These are phyloP conservation scores for Neopelma chrysocephalum DNA, from an alignment of 2,797 vertebrate species.

Conservation along the genomic window DNA sequence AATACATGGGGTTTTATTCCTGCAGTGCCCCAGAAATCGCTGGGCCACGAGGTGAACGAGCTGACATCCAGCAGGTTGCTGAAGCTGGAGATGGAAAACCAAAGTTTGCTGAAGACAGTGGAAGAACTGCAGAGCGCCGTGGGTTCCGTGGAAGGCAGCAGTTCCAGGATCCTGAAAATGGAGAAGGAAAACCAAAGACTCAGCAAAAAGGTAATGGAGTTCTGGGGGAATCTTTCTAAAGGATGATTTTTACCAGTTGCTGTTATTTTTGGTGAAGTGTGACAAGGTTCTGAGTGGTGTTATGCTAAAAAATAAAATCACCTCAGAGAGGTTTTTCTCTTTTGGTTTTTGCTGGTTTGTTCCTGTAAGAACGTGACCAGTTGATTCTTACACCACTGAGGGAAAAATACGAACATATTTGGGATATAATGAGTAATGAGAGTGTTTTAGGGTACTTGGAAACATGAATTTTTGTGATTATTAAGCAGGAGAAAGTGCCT, in stretches of 20 bases:
- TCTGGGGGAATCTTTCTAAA: not conserved
- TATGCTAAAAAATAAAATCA: not conserved
- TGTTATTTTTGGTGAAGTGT: not conserved
- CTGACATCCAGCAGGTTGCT: slow-evolving; percentile 92
- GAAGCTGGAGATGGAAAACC: slow-evolving; percentile 98
- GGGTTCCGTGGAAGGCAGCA: slow-evolving; percentile 77
- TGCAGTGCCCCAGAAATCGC: slow-evolving; percentile 90
- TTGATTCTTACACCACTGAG: not conserved
- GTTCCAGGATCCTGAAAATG: slow-evolving; percentile 82
- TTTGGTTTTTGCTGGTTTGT: not conserved
- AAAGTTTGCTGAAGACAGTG: slow-evolving; percentile 90
- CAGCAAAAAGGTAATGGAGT: slow-evolving; percentile 82
- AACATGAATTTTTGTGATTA: not conserved
- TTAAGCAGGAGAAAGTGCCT: not conserved
- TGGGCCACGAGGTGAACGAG: slow-evolving; percentile 96
- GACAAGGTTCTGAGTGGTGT: not conserved
- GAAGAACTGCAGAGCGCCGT: slow-evolving; percentile 86
- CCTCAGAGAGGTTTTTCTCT: not conserved
- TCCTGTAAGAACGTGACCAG: not conserved
- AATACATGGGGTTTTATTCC: not conserved
- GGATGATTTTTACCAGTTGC: not conserved
- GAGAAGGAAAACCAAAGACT: slow-evolving; percentile 92
- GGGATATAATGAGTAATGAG: not conserved
- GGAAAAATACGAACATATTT: not conserved
- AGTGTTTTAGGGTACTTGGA: not conserved